Conservation (phyloP, 2,113 vertebrate species). For the Apeltes quadracus region DNA sequence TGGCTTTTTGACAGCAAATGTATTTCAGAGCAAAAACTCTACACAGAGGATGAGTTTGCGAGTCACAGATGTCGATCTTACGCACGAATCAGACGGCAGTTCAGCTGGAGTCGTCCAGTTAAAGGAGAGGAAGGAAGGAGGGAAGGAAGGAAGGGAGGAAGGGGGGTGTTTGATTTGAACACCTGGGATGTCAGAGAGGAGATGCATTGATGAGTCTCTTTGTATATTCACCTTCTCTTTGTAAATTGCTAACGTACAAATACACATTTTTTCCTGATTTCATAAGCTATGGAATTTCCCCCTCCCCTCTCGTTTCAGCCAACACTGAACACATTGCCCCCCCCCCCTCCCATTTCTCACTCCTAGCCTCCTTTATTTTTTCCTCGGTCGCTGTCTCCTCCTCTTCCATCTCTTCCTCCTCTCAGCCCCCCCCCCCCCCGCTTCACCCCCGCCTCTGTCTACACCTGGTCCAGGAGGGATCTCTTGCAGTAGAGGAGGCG, state of each 20-base stretch:
- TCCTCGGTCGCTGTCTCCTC: constrained; percentile 39
- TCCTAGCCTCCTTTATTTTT: constrained; percentile 21
- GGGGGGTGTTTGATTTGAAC: constrained; percentile 41
- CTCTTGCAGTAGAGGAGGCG: constrained; percentile 91
- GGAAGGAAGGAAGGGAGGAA: constrained; percentile 54
- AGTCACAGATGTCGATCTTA: constrained; percentile 13
- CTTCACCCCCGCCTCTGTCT: constrained; percentile 53
- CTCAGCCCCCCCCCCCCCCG: constrained; percentile 17
- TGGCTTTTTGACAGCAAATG: constrained; percentile 9
- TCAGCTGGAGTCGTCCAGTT: constrained; percentile 82
- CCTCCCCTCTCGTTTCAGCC: constrained; percentile 41
- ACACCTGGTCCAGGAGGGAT: constrained; percentile 93
- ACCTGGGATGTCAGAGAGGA: constrained; percentile 46
- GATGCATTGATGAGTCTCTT: constrained; percentile 42
- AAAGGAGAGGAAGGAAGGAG: constrained; percentile 47
- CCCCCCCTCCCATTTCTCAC: not conserved
- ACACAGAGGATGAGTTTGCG: constrained; percentile 24
- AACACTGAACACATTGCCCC: constrained; percentile 34
- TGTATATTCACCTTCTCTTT: constrained; percentile 35
- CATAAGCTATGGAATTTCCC: constrained; percentile 53
- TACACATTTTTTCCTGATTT: constrained; percentile 77
- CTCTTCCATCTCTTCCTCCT: constrained; percentile 21
- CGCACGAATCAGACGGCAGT: constrained; percentile 76
- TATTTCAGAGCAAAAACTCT: constrained; percentile 17
- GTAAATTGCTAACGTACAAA: constrained; percentile 74